Base-by-base conservation (phyloP, 2,797 vertebrate species). In the Sebastes goodei region DNA sequence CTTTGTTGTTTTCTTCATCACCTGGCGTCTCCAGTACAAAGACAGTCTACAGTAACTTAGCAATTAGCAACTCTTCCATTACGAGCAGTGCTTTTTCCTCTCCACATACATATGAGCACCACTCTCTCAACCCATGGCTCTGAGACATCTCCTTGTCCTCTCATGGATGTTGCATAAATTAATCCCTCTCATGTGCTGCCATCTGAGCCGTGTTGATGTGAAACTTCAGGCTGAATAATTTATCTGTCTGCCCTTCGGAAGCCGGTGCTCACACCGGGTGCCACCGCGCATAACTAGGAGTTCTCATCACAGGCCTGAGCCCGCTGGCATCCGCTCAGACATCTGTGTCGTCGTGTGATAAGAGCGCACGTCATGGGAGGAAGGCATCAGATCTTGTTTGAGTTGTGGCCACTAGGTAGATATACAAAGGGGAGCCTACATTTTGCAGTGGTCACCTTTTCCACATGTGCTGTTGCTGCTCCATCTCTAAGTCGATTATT, bases 221-320 rank as follows among this genome's bases (percentile, higher is more conserved):
- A 89, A 94, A 93, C 90, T 92, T 89, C 76, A 68, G 88, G 85
- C 87, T 93, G 91, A 93, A 93, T 93, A 91, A 94, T 94, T 93
- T 91, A 93, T 91, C 84, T 64, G 75, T 80, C 82, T 93, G 94
- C 91, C 93, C 92, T 90, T 90, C 87, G 76, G 89, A 92, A 86
- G 89, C 70, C 84, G 4, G 77, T 21, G 32, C 69, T 87, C 73
- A 14, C 83, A 85, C 90, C 84, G 69, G 86, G 87, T 88, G 92
- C 90, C 89, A 85, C 87, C 56, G n/a, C 73, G 72, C 87, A 87
- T 89, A 87, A 89, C 87, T 71, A 86, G 86, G 69, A 83, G 85
- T 86, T 89, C 84, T 93, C 89, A 86, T 93, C 89, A 88, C 88
- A 89, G 87, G 83, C 78, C 85, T 30, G 82, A 70, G 86, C 90